Conservation (phyloP, 2,113 vertebrate genomes). For the Malurus cyaneus region DNA sequence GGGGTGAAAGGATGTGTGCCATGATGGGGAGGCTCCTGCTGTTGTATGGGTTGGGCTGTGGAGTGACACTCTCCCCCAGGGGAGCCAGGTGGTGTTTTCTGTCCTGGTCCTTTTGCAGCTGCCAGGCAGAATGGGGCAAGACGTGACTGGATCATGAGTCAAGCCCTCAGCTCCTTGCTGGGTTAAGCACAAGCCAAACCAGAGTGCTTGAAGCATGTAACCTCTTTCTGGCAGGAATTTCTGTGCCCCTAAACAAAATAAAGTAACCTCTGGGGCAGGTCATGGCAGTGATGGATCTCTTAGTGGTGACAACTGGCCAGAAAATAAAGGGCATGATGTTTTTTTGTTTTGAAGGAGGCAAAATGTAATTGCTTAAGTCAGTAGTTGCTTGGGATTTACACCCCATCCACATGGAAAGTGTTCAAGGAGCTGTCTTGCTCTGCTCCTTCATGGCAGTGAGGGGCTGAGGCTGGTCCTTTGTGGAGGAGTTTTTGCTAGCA, state of each 20-base stretch:
- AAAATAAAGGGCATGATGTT: not conserved
- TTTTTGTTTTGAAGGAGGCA: not conserved
- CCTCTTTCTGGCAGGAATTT: not conserved
- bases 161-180: not conserved
- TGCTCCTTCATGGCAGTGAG: rapidly evolving
- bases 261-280: not conserved
- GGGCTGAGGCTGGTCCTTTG: not conserved
- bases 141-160: not conserved
- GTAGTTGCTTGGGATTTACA: not conserved
- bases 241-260: not conserved
- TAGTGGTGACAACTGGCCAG: rapidly evolving
- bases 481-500: not conserved
- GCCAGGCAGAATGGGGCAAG: not conserved
- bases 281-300: not conserved
- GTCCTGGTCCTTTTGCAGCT: not conserved
- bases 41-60: not conserved
- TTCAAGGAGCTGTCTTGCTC: not conserved
- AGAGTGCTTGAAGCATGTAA: not conserved
- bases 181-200: not conserved
- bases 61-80: not conserved
- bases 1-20: not conserved
- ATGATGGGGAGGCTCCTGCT: not conserved
- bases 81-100: not conserved
- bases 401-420: not conserved
- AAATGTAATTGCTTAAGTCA: not conserved